phyloP scores from a whole-genome alignment of 2,113 vertebrate genomes.

The Gallinago media region DNA sequence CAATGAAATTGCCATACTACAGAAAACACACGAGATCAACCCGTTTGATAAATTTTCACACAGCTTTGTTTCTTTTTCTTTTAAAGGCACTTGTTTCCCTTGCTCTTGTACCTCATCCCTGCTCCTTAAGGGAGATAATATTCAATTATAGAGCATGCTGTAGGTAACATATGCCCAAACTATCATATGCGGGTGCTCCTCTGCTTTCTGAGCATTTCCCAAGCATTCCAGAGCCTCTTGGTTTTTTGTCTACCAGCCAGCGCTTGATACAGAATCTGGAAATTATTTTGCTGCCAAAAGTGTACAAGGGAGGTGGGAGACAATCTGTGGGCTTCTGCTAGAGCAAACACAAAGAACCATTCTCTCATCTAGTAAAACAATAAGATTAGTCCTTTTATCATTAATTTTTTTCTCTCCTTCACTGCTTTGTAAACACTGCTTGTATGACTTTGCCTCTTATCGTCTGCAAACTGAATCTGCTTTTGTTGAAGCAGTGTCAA shows the following conservation, averaged over 20 bases:
- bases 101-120: background rate
- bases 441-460: constrained; percentile 82
- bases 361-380: constrained; percentile 78
- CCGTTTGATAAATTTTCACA: background rate
- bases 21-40: background rate
- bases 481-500: constrained; percentile 79
- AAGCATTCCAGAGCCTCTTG: constrained; percentile 38
- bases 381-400: constrained; percentile 82
- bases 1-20: background rate
- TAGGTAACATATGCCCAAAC: background rate
- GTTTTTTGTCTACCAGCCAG: constrained; percentile 16
- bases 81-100: background rate
- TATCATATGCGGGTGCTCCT: background rate
- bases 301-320: constrained; percentile 30
- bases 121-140: background rate
- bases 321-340: constrained; percentile 61
- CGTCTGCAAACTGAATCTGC: constrained; percentile 74
- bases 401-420: constrained; percentile 73
- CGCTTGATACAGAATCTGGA: constrained; percentile 65
- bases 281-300: constrained; percentile 74
- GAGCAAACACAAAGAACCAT: constrained; percentile 75
- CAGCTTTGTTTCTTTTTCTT: background rate
- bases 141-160: background rate
- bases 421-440: constrained; percentile 79
- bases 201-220: constrained; percentile 36